Percentiles rank a stretch among this genome's conserved stretches.
phyloP scores from a whole-genome alignment of 64 coral and sea anemone genomes.

The Pocillopora damicornis region DNA sequence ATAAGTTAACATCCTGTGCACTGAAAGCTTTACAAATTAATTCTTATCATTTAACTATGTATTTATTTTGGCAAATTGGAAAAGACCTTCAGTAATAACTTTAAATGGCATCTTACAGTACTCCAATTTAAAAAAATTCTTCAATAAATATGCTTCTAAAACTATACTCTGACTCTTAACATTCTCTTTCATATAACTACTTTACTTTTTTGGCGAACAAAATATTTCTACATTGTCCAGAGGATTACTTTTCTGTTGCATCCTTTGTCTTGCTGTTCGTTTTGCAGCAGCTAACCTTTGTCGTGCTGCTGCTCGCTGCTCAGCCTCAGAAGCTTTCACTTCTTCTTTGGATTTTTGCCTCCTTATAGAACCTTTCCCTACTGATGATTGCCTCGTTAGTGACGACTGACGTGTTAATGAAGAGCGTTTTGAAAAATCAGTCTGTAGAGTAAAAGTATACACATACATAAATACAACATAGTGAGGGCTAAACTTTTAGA shows the following conservation, averaged over 20 bases:
- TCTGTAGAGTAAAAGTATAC: slow-evolving; percentile 6
- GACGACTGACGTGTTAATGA: slow-evolving; percentile 69
- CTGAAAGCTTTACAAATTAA: background rate
- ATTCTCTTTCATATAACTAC: background rate
- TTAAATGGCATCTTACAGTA: slow-evolving; percentile 1
- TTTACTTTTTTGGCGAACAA: slow-evolving; percentile 91
- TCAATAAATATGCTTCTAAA: slow-evolving; percentile 46
- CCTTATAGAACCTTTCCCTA: slow-evolving; percentile 73
- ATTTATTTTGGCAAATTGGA: slow-evolving; percentile 5
- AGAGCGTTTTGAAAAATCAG: slow-evolving; percentile 48
- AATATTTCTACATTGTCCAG: slow-evolving; percentile 92
- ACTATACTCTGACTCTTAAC: slow-evolving; percentile 11
- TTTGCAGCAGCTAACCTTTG: slow-evolving; percentile 87
- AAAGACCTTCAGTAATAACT: background rate
- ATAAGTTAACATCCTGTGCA: slow-evolving; percentile 1
- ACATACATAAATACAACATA: background rate
- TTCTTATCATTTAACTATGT: background rate
- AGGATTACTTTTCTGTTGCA: slow-evolving; percentile 66
- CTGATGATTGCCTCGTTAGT: slow-evolving; percentile 73
- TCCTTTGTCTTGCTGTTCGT: slow-evolving; percentile 72
- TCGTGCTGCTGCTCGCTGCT: slow-evolving; percentile 77
- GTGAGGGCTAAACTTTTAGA: background rate
- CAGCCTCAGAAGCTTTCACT: slow-evolving; percentile 69
- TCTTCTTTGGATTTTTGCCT: slow-evolving; percentile 93
- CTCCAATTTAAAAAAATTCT: slow-evolving; percentile 33